Percentiles rank a stretch among this genome's conserved stretches.
Evolutionary conservation across 2,113 vertebrate species (phyloP).

Genomic region (Heterochromis multidens): DNA sequence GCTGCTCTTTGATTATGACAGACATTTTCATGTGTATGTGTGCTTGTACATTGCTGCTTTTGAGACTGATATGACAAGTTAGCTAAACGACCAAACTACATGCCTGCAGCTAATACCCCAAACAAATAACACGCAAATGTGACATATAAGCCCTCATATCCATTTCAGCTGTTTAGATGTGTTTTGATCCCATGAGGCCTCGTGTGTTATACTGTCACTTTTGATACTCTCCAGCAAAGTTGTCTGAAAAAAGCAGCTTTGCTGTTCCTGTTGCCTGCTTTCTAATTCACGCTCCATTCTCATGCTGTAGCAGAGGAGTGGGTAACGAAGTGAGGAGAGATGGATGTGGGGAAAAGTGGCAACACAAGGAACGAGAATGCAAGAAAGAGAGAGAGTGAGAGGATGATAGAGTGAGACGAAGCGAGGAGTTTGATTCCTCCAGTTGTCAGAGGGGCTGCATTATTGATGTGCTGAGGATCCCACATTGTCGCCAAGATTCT

Average conservation of each 20-base stretch:
- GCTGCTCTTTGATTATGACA: conserved; percentile 49
- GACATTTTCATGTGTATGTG: conserved; percentile 3
- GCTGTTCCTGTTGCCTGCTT: background rate
- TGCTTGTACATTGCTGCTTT: background rate
- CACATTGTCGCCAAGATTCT: conserved; percentile 46
- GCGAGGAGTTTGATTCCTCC: conserved; percentile 57
- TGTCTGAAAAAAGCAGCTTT: background rate
- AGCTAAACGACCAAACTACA: conserved; percentile 12
- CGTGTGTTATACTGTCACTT: conserved; percentile 8
- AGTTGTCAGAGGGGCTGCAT: conserved; percentile 66
- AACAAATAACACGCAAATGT: background rate
- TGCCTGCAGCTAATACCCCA: conserved; percentile 20
- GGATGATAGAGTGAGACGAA: conserved; percentile 38
- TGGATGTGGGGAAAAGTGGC: conserved; percentile 26
- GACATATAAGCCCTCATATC: background rate
- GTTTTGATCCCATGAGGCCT: conserved; percentile 28
- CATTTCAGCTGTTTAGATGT: conserved; percentile 8
- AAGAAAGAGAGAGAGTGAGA: background rate
- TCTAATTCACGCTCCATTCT: conserved; percentile 26
- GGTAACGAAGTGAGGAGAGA: conserved; percentile 28
- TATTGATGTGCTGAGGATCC: conserved; percentile 68
- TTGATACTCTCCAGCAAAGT: background rate
- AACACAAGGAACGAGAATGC: background rate
- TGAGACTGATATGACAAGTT: conserved; percentile 19
- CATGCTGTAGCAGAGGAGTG: conserved; percentile 3